Conservation (phyloP, 1,140 invertebrate genomes). For the Zaprionus vittiger region DNA sequence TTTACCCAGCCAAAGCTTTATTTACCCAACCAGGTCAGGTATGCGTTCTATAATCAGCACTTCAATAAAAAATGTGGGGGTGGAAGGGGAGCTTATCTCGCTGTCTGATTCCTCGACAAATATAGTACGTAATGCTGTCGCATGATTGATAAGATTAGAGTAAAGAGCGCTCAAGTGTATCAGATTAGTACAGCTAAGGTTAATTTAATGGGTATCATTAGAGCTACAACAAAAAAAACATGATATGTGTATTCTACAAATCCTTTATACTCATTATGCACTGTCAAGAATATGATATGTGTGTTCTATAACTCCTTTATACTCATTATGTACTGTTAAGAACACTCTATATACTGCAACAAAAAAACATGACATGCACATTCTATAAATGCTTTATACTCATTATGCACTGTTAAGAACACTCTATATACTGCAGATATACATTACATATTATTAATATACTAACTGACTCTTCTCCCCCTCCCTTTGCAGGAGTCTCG, state of each 20-base stretch:
- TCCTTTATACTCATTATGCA: neutral
- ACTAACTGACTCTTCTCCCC: conserved; percentile 9
- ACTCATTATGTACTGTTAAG: too few species aligned
- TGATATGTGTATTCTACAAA: neutral
- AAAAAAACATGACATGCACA: neutral
- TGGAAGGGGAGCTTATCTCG: neutral
- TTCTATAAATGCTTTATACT: neutral
- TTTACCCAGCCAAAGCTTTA: neutral
- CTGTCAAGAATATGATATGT: neutral
- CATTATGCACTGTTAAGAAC: too few species aligned
- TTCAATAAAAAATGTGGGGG: neutral
- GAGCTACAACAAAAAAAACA: neutral
- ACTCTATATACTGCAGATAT: neutral
- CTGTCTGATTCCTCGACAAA: conserved; percentile 7
- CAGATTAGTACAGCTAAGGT: neutral
- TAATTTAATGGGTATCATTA: conserved; percentile 7
- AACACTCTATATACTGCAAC: neutral
- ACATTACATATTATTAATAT: neutral
- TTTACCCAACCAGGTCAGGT: neutral
- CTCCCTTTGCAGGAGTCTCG: conserved; percentile 91
- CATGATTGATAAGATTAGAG: conserved; percentile 4
- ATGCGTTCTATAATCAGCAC: neutral
- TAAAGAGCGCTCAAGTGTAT: neutral
- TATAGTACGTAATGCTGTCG: conserved; percentile 2
- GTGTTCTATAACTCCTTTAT: neutral